Evolutionary conservation across 2,113 vertebrate species (phyloP), one percentile per base, ranked within the genome.

Genomic region (Corynorhinus townsendii): DNA sequence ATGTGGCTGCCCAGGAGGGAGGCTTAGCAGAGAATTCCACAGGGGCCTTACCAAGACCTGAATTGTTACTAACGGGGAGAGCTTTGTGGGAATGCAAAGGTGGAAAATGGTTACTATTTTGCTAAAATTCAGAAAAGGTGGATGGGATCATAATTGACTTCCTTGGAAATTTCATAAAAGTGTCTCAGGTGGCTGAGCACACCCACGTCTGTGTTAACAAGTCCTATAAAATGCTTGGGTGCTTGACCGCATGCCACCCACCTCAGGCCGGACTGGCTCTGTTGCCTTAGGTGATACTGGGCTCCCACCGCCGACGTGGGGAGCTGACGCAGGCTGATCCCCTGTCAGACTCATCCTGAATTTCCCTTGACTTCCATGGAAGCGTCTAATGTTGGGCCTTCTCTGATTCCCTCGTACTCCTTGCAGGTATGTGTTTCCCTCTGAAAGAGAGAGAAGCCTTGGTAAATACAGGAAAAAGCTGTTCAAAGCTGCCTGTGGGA

Each of bases 61-160:
- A 77, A 62, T 33, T 52, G 22, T 75, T 28, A 89, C 33, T 30
- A 76, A 68, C 26, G 33, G 40, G 17, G 64, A 62, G 54, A 96
- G n/a, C 17, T 38, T 83, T 93, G 59, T 56, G 43, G 35, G 92
- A 38, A 47, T 45, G 4, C 11, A 14, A 66, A 54, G 40, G 28
- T 81, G n/a, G 90, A 92, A 82, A 64, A 75, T 43, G 17, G 52
- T 40, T 87, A 84, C 76, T 90, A n/a, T 84, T 94, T 94, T 93
- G 87, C 92, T 94, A 69, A 94, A 90, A 86, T 52, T 40, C 10
- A 35, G 38, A 43, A 73, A 86, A 54, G 47, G 47, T 62, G 16
- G 1, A 8, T 79, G 66, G 43, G 40, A 40, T 73, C 33, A 20
- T 56, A 40, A 49, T 2, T 20, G 35, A 73, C 43, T 83, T 85